phyloP scores from a whole-genome alignment of 1,140 invertebrate species.

The Mycetomoellerius zeteki region DNA sequence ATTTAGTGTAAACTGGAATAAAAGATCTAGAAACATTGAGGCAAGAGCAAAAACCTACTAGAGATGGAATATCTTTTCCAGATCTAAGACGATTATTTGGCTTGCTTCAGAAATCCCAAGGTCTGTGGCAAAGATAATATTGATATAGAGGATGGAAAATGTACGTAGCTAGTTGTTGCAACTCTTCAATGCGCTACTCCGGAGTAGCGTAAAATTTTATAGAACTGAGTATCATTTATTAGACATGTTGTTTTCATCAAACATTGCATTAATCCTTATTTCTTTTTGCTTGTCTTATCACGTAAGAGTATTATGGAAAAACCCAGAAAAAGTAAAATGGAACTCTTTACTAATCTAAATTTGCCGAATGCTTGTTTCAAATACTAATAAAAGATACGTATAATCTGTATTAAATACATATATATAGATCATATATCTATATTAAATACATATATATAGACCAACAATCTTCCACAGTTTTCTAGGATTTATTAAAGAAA shows the following conservation, averaged over 20 bases:
- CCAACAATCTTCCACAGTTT: constrained; percentile 93
- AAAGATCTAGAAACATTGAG: not conserved
- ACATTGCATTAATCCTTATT: constrained; percentile 18
- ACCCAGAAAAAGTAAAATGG: constrained; percentile 90
- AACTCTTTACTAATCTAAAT: constrained; percentile 93
- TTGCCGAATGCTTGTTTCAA: constrained; percentile 92
- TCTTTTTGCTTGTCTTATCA: constrained; percentile 19
- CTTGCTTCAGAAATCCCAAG: not conserved
- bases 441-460: constrained; percentile 91
- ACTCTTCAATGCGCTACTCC: constrained; percentile 93
- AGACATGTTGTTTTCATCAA: constrained; percentile 10
- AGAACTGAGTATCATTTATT: constrained; percentile 84
- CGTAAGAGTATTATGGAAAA: constrained; percentile 92
- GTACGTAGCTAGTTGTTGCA: constrained; percentile 95
- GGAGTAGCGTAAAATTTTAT: constrained; percentile 91
- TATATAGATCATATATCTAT: no score
- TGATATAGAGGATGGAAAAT: not conserved
- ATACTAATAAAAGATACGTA: constrained; percentile 94
- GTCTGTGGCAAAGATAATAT: not conserved
- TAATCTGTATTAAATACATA: constrained; percentile 90
- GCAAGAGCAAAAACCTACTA: not conserved
- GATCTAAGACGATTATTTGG: not conserved
- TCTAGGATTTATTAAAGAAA: constrained; percentile 93
- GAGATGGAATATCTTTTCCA: not conserved
- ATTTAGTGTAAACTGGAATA: not conserved